Evolutionary conservation across 2,888 invertebrate genomes (phyloP).

Genomic region (Thereva nobilitata): DNA sequence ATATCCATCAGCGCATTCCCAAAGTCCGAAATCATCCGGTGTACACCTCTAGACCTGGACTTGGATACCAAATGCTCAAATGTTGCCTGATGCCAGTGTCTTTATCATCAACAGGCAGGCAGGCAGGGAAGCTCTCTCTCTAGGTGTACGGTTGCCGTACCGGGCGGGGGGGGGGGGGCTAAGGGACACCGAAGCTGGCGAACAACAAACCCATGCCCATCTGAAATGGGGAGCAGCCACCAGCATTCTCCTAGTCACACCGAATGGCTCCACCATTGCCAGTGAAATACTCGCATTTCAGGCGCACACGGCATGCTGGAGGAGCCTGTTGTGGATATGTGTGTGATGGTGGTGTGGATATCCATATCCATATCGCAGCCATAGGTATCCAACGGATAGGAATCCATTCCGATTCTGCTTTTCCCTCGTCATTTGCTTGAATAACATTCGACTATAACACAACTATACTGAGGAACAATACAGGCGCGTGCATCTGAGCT

Average conservation of each 20-base stretch:
- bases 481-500: conserved; percentile 4
- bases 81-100: conserved; percentile 26
- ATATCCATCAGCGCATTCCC: conserved; percentile 42
- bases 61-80: conserved; percentile 28
- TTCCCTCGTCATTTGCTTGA: too few species aligned
- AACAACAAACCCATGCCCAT: conserved; percentile 40
- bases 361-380: conserved; percentile 1
- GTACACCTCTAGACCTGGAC: conserved; percentile 38
- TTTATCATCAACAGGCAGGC: conserved; percentile 39
- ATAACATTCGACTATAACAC: conserved; percentile 1
- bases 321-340: too few species aligned
- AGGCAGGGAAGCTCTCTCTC: conserved; percentile 43
- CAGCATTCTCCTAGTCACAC: conserved; percentile 22
- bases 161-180: conserved; percentile 27
- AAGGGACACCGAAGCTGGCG: conserved; percentile 35
- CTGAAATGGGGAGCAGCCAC: conserved; percentile 33
- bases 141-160: conserved; percentile 41
- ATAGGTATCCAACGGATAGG: too few species aligned
- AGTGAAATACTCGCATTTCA: background rate
- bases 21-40: conserved; percentile 40
- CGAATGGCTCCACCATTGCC: conserved; percentile 39
- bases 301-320: conserved; percentile 8
- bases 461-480: background rate
- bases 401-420: too few species aligned
- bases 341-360: conserved; percentile 16